Percentiles rank a stretch among this genome's conserved stretches.
Evolutionary conservation across 2,113 vertebrate species (phyloP).

Genomic region (sheep (Ovis aries)): ARS-UI_Ramb_v3.0 NC_056061.1:6371001-6371500

Average conservation of each 20-base stretch:
- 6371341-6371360: background rate
- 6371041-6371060: background rate
- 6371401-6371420: background rate
- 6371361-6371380: background rate
- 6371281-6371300: constrained; percentile 11
- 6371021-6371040: background rate
- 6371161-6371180: too few relatives aligned
- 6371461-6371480: background rate
- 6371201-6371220: background rate
- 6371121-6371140: background rate
- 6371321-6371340: background rate
- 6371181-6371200: background rate
- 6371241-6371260: background rate
- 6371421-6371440: background rate
- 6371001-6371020: background rate
- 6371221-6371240: background rate
- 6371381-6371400: background rate
- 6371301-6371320: constrained; percentile 5
- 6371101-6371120: background rate
- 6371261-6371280: constrained; percentile 18
- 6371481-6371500: background rate
- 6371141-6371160: background rate
- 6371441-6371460: background rate
- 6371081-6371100: background rate
- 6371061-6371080: background rate